Evolutionary conservation across 1,140 invertebrate genomes (phyloP), one percentile per base, ranked within the genome.

Genomic region (Coelopa frigida): DNA sequence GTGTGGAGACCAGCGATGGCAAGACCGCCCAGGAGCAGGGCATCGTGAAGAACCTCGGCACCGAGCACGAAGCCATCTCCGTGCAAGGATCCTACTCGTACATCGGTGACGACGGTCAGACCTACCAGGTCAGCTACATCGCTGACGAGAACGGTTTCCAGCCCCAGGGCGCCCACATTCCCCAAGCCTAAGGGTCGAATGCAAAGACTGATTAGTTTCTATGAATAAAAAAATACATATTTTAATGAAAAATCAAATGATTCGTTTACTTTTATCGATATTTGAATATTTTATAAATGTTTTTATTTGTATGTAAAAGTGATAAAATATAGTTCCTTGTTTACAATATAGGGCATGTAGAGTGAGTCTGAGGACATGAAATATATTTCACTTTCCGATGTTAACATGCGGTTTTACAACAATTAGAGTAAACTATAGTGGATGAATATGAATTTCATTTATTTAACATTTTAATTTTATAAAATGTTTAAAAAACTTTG

Each of bases 101-200:
- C 60, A 65, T 75, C 0, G 75, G 73, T 15, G 73, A 75, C 20
- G 80, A 84, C 54, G 82, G 82, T 21, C 72, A 73, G 15, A 70
- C 73, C 3, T 74, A 79, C 48, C 70, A 73, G 3, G 68, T 83
- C 14, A 78, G 67, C 20, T 85, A 80, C 65, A 62, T 75, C 22
- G 82, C 83, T 18, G 81, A 84, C 57, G 81, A 84, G 62, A 82
- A 84, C 50, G 85, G 85, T 15, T 87, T 82, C 75, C 79, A 79
- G 45, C 80, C 83, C 5, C 33, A 70, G 41, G 79, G 78, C 12
- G 76, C 69, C 14, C 77, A 81, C 63, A 51, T 82, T n/a, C 62
- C 62, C 24, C 57, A 62, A 22, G 81, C 82, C 14, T 33, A 40
- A 41, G 44, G 12, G 35, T 80, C 80, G 66, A 71, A 0, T 50